Conservation (phyloP, 2,888 invertebrate species). For the Pseudanteris insignis region DNA sequence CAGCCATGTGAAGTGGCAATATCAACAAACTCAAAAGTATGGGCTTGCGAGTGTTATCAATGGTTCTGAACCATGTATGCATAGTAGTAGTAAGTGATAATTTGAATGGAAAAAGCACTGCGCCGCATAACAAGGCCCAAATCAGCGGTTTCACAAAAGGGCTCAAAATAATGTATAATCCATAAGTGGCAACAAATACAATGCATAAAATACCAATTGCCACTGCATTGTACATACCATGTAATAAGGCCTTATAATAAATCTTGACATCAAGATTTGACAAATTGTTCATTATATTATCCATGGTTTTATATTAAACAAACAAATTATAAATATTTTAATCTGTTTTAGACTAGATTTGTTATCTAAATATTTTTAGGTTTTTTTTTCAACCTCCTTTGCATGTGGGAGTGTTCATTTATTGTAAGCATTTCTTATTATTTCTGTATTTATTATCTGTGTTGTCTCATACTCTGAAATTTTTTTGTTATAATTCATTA, state of each 20-base stretch:
- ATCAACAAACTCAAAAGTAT: slow-evolving; percentile 72
- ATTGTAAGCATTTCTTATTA: no score
- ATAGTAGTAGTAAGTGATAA: slow-evolving; percentile 79
- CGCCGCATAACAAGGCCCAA: slow-evolving; percentile 97
- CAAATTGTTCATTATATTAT: slow-evolving; percentile 76
- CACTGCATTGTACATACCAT: slow-evolving; percentile 89
- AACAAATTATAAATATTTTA: no score
- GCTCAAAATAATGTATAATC: slow-evolving; percentile 84
- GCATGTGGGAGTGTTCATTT: no score
- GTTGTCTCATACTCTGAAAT: not conserved
- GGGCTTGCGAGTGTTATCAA: slow-evolving; percentile 76
- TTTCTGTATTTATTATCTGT: no score
- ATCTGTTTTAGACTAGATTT: no score
- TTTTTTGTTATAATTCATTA: not conserved
- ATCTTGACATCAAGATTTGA: slow-evolving; percentile 76
- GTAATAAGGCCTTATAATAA: slow-evolving; percentile 90
- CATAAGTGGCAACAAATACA: slow-evolving; percentile 76
- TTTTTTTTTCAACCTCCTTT: no score
- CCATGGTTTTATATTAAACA: no score
- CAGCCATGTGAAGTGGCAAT: slow-evolving; percentile 80
- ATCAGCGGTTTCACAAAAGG: slow-evolving; percentile 93
- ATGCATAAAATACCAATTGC: slow-evolving; percentile 80
- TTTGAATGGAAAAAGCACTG: slow-evolving; percentile 95
- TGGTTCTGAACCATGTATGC: slow-evolving; percentile 80
- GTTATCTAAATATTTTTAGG: no score